Conservation (phyloP, 2,113 vertebrate genomes). For the Choloepus hoffmanni region DNA sequence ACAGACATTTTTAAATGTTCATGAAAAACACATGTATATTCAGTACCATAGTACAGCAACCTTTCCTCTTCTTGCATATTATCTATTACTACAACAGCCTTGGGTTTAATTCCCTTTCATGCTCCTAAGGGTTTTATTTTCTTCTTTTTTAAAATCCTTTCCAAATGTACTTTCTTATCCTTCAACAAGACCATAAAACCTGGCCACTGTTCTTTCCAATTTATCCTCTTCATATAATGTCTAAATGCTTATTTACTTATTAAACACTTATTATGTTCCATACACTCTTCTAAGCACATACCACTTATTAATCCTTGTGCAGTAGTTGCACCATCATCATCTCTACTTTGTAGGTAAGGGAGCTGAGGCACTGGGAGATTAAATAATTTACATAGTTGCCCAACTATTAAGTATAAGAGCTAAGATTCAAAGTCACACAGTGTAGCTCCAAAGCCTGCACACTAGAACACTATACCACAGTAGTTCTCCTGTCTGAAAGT, state of each 20-base stretch:
- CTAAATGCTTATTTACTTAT: neutral
- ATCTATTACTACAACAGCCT: neutral
- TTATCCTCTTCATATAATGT: neutral
- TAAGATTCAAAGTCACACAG: neutral
- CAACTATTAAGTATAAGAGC: neutral
- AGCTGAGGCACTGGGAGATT: neutral
- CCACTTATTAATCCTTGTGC: neutral
- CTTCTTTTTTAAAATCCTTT: constrained; percentile 12
- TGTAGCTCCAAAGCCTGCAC: neutral
- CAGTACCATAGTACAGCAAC: neutral
- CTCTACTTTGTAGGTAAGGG: neutral
- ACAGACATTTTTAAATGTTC: constrained; percentile 58
- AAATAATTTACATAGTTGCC: neutral
- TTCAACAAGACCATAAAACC: neutral
- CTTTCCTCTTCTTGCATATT: constrained; percentile 5
- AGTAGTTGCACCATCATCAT: neutral
- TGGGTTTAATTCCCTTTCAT: constrained; percentile 3
- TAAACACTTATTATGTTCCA: neutral
- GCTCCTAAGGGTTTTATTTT: neutral
- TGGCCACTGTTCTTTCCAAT: neutral
- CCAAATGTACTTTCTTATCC: neutral
- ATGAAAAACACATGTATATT: constrained; percentile 61
- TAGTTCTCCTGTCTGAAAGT: neutral
- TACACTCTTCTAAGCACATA: neutral
- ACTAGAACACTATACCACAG: neutral